Evolutionary conservation across 2,888 invertebrate genomes (phyloP).

Genomic region (Cosmia pyralina): DNA sequence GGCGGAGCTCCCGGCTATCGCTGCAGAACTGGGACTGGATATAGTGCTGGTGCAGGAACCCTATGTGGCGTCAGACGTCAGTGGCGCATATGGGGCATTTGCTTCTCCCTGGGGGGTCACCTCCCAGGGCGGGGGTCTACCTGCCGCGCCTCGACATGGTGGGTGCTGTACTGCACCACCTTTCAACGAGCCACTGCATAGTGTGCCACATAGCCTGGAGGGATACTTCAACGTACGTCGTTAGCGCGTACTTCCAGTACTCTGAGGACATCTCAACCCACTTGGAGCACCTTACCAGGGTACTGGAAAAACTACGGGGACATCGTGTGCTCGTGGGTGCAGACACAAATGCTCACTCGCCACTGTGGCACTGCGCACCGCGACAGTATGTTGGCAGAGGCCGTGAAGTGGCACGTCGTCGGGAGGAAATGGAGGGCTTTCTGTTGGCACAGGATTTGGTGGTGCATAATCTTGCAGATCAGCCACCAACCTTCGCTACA

Average conservation of each 20-base stretch:
- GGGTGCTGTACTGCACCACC: constrained; percentile 46
- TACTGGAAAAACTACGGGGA: constrained; percentile 33
- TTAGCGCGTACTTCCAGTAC: constrained; percentile 30
- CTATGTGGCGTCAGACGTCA: too few species aligned
- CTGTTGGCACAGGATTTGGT: not conserved
- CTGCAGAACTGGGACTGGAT: too few species aligned
- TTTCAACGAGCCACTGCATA: constrained; percentile 39
- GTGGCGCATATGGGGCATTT: too few species aligned
- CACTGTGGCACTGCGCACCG: constrained; percentile 53
- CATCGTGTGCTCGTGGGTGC: constrained; percentile 40
- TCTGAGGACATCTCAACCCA: not conserved
- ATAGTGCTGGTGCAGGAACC: too few species aligned
- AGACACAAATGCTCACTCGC: constrained; percentile 61
- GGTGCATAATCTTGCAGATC: not conserved
- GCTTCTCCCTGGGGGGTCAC: too few species aligned
- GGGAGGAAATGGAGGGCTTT: constrained; percentile 2
- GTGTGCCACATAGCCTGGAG: constrained; percentile 30
- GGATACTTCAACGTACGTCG: accelerated
- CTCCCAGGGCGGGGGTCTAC: too few species aligned
- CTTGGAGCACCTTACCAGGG: constrained; percentile 35
- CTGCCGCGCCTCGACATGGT: not conserved
- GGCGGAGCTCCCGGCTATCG: too few species aligned
- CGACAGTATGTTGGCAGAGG: constrained; percentile 51
- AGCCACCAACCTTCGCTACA: constrained; percentile 45
- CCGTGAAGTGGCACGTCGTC: not conserved